Evolutionary conservation across 2,888 invertebrate species (phyloP).

Genomic region (Caenorhabditis auriculariae): DNA sequence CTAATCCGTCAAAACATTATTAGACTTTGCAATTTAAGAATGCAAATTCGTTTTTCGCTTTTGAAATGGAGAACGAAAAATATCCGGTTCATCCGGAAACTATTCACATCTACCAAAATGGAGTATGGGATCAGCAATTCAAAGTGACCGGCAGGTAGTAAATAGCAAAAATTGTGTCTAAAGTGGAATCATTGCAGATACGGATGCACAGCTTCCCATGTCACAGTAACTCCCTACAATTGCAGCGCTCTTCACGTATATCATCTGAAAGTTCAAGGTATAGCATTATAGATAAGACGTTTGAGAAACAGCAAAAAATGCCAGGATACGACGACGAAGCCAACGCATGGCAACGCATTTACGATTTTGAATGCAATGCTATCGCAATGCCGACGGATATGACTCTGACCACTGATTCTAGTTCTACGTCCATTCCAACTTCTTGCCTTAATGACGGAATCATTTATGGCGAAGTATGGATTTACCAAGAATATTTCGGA

Average conservation of each 20-base stretch:
- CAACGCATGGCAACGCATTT: constrained; percentile 45
- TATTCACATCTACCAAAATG: constrained; percentile 29
- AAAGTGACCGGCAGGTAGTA: constrained; percentile 19
- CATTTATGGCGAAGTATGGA: constrained; percentile 26
- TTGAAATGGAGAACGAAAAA: constrained; percentile 25
- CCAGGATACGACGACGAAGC: constrained; percentile 42
- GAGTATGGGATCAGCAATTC: constrained; percentile 13
- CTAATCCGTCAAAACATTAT: no score
- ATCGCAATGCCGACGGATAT: constrained; percentile 3
- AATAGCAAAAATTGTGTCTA: not conserved
- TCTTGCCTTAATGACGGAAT: constrained; percentile 44
- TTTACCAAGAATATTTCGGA: no score
- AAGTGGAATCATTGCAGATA: constrained; percentile 23
- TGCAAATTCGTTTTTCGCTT: constrained; percentile 9
- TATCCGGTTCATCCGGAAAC: constrained; percentile 23
- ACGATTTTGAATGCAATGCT: constrained; percentile 41
- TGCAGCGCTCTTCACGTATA: constrained; percentile 34
- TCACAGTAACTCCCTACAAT: constrained; percentile 27
- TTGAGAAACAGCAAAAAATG: not conserved
- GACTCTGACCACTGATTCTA: constrained; percentile 12
- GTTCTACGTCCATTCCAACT: constrained; percentile 19
- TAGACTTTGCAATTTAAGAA: constrained; percentile 4
- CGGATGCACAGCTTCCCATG: constrained; percentile 38
- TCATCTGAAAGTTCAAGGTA: constrained; percentile 34
- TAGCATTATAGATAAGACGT: not conserved